These are phyloP conservation scores for Calliscelio sp. DNA, from an alignment of 2,888 invertebrate genomes.

Conservation along the genomic window DNA sequence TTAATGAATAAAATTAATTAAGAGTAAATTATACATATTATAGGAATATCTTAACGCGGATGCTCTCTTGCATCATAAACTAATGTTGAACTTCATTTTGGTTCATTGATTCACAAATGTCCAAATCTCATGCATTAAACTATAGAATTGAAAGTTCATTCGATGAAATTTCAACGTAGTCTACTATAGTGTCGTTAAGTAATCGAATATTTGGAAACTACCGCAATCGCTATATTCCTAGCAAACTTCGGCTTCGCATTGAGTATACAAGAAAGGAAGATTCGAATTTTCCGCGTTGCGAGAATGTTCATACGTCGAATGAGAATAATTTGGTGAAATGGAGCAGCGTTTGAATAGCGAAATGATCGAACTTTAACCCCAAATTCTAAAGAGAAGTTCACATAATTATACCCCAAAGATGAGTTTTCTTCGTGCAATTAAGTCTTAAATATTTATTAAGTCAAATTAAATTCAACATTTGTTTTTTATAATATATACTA, in stretches of 20 bases:
- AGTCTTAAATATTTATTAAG: no score
- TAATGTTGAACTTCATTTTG: conserved; percentile 36
- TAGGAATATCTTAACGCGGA: not conserved
- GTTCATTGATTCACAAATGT: conserved; percentile 46
- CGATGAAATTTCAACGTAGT: conserved; percentile 40
- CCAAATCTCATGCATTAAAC: conserved; percentile 39
- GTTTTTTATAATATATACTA: no score
- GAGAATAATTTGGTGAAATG: conserved; percentile 58
- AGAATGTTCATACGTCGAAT: conserved; percentile 56
- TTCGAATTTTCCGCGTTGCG: conserved; percentile 49
- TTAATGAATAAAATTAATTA: not conserved
- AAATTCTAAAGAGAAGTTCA: conserved; percentile 37
- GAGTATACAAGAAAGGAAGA: conserved; percentile 41
- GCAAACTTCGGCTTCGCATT: conserved; percentile 48
- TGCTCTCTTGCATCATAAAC: conserved; percentile 31
- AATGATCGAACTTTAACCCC: conserved; percentile 50
- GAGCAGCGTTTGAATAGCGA: conserved; percentile 51
- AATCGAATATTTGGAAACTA: conserved; percentile 63
- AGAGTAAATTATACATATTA: not conserved
- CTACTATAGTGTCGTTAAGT: conserved; percentile 55
- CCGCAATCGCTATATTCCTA: conserved; percentile 48
- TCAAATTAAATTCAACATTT: no score
- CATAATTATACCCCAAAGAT: conserved; percentile 16
- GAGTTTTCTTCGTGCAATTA: no score
- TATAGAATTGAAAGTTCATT: conserved; percentile 49